phyloP scores from a whole-genome alignment of 1,140 invertebrate genomes.

The Nymphalis io region DNA sequence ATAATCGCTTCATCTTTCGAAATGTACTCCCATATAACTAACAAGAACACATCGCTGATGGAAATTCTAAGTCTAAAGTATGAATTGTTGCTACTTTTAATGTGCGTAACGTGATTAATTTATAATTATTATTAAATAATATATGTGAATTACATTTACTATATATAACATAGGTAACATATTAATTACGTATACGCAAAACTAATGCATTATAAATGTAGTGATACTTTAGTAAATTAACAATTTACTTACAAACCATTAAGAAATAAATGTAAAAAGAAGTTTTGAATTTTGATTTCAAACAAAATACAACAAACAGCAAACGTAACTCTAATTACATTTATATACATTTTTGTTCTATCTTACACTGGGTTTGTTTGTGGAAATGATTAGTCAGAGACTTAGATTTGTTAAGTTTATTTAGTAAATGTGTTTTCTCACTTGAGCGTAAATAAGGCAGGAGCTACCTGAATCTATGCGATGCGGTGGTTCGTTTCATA shows the following conservation, averaged over 20 bases:
- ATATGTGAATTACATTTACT: too few relatives aligned
- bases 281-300: neutral
- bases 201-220: too few relatives aligned
- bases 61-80: neutral
- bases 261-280: neutral
- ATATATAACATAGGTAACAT: too few relatives aligned
- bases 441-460: conserved; percentile 47
- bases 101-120: too few relatives aligned
- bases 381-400: conserved; percentile 44
- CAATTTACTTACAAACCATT: neutral
- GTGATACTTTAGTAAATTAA: too few relatives aligned
- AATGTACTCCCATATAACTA: neutral
- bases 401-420: conserved; percentile 55
- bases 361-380: conserved; percentile 44
- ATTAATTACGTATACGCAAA: too few relatives aligned
- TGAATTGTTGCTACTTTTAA: neutral
- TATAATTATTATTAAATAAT: too few relatives aligned
- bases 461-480: conserved; percentile 50
- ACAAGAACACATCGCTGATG: neutral
- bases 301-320: conserved; percentile 4
- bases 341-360: conserved; percentile 48
- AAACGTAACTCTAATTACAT: conserved; percentile 38
- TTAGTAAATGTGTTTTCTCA: conserved; percentile 59
- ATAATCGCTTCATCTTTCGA: conserved; percentile 12
- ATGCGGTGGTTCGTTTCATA: conserved; percentile 34